Evolutionary conservation across 2,888 invertebrate genomes (phyloP).

Genomic region (Pollenia griseotomentosa): DNA sequence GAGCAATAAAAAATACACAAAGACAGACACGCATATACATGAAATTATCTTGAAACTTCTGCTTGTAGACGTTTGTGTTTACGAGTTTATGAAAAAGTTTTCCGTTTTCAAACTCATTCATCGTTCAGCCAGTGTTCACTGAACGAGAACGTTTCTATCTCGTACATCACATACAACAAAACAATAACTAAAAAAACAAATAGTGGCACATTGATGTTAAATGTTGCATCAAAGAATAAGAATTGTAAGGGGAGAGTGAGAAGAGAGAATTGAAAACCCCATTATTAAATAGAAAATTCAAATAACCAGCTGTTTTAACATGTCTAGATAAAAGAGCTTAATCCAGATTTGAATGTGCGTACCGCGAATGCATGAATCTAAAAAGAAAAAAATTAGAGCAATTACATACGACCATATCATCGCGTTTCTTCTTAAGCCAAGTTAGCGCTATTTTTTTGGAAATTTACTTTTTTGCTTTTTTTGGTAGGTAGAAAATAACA

Average conservation of each 20-base stretch:
- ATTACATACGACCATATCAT: no score
- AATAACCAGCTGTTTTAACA: conserved; percentile 30
- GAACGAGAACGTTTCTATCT: no score
- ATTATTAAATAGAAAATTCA: conserved; percentile 34
- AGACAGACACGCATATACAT: conserved; percentile 7
- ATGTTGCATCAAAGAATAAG: background rate
- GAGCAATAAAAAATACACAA: background rate
- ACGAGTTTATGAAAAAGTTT: conserved; percentile 34
- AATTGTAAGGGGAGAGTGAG: background rate
- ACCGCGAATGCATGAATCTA: no score
- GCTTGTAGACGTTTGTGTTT: conserved; percentile 1
- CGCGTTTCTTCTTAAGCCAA: no score
- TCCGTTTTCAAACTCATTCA: conserved; percentile 33
- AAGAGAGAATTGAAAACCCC: background rate
- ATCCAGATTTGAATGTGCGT: background rate
- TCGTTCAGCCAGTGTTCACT: conserved; percentile 14
- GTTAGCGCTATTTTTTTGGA: no score
- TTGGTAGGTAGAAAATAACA: no score
- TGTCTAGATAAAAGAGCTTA: background rate
- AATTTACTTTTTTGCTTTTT: no score
- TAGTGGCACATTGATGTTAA: conserved; percentile 29
- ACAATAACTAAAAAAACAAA: background rate
- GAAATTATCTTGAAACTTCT: conserved; percentile 35
- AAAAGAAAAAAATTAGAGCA: no score
- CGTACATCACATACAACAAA: background rate